phyloP scores from a whole-genome alignment of 2,797 vertebrate species.

The Huso huso region DNA sequence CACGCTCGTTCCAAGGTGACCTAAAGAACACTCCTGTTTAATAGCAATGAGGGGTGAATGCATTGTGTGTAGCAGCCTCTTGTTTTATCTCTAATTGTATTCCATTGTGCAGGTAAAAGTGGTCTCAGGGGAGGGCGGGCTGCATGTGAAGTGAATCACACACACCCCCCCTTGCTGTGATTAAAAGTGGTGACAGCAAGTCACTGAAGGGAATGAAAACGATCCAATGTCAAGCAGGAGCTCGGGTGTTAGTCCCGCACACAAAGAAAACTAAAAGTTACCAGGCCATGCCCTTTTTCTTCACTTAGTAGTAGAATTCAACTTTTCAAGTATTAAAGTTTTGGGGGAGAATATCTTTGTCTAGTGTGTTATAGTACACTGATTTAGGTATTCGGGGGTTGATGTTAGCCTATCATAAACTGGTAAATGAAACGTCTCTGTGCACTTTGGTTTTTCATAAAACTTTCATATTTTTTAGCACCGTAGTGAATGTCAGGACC shows the following conservation, averaged over 20 bases:
- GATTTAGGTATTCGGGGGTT: no score
- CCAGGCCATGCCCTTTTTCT: no score
- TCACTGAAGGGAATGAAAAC: constrained; percentile 16
- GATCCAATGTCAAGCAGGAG: not conserved
- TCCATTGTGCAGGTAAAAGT: constrained; percentile 14
- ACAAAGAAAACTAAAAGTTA: not conserved
- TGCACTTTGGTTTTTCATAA: no score
- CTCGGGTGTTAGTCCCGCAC: not conserved
- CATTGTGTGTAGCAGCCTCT: constrained; percentile 17
- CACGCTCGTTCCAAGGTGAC: constrained; percentile 35
- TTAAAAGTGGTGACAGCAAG: constrained; percentile 6
- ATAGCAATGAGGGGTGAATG: constrained; percentile 19
- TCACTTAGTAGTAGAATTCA: no score
- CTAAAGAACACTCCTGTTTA: constrained; percentile 19
- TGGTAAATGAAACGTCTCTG: no score
- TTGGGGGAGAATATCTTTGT: no score
- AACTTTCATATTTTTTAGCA: no score
- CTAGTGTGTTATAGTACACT: no score
- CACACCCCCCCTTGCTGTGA: constrained; percentile 5
- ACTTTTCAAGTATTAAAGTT: no score
- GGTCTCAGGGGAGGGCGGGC: not conserved
- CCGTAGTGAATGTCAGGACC: no score
- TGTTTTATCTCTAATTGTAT: constrained; percentile 22
- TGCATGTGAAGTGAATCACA: not conserved
- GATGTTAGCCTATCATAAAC: no score